Evolutionary conservation across 2,888 invertebrate species (phyloP).

Genomic region (Neoitamus cyanurus): DNA sequence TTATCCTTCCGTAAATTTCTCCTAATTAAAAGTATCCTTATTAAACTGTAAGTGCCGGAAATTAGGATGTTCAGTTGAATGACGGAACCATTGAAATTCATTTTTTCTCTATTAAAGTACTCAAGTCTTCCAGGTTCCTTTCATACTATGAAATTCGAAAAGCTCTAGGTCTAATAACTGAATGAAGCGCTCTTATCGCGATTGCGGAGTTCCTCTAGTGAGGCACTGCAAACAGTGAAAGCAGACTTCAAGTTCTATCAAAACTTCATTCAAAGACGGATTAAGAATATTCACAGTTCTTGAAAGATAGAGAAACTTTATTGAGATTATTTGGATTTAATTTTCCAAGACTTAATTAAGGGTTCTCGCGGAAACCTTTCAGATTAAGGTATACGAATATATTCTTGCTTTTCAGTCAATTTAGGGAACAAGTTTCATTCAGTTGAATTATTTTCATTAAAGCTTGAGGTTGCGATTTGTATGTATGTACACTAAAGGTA

Average conservation of each 20-base stretch:
- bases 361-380: not conserved
- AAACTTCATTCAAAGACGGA: not conserved
- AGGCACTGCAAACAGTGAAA: not conserved
- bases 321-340: not conserved
- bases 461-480: not conserved
- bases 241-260: not conserved
- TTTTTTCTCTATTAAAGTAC: not conserved
- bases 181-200: not conserved
- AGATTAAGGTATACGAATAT: not conserved
- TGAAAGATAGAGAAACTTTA: not conserved
- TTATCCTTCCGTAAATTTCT: not conserved
- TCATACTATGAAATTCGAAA: not conserved
- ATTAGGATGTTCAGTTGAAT: not conserved
- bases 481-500: not conserved
- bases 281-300: constrained; percentile 5
- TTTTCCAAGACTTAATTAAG: constrained; percentile 1
- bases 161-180: not conserved
- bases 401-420: not conserved
- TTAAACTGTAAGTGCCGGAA: not conserved
- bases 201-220: not conserved
- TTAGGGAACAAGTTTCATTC: not conserved
- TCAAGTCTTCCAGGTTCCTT: not conserved
- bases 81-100: not conserved
- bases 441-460: not conserved
- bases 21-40: not conserved